Conservation (phyloP, 2,113 vertebrate species). For the Pholis gunnellus region DNA sequence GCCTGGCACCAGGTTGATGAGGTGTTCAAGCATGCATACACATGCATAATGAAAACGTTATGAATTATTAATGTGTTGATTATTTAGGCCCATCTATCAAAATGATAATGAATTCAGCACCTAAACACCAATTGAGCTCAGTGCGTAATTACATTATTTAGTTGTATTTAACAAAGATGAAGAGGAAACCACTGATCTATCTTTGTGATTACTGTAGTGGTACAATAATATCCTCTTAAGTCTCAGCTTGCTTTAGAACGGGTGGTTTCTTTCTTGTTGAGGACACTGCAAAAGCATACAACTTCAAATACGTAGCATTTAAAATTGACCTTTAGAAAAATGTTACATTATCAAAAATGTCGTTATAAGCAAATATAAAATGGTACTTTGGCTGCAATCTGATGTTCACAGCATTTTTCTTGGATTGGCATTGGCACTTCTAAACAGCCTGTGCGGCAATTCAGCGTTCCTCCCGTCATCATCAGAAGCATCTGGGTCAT, state of each 20-base stretch:
- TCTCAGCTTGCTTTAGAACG: slow-evolving; percentile 43
- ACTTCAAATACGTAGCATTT: not conserved
- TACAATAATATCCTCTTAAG: slow-evolving; percentile 62
- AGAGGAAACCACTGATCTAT: slow-evolving; percentile 79
- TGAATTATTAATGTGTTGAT: slow-evolving; percentile 99
- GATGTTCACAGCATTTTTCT: slow-evolving; percentile 46
- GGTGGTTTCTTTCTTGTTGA: slow-evolving; percentile 28
- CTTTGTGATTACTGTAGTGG: slow-evolving; percentile 69
- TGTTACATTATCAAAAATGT: slow-evolving; percentile 8
- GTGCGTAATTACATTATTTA: slow-evolving; percentile 99
- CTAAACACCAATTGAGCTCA: slow-evolving; percentile 96
- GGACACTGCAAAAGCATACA: not conserved
- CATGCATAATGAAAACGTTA: slow-evolving; percentile 99
- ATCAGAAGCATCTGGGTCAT: slow-evolving; percentile 90
- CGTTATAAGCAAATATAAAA: slow-evolving; percentile 12
- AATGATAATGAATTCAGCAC: slow-evolving; percentile 99
- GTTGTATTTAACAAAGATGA: slow-evolving; percentile 92
- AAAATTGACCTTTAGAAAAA: slow-evolving; percentile 3
- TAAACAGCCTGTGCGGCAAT: slow-evolving; percentile 80
- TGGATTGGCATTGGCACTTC: slow-evolving; percentile 69
- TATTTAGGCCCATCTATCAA: slow-evolving; percentile 99
- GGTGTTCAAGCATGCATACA: slow-evolving; percentile 96
- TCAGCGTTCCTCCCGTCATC: slow-evolving; percentile 87
- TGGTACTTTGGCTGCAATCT: slow-evolving; percentile 52
- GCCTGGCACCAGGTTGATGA: slow-evolving; percentile 97